Conservation (phyloP, 2,888 invertebrate genomes). For the Elegia similella region DNA sequence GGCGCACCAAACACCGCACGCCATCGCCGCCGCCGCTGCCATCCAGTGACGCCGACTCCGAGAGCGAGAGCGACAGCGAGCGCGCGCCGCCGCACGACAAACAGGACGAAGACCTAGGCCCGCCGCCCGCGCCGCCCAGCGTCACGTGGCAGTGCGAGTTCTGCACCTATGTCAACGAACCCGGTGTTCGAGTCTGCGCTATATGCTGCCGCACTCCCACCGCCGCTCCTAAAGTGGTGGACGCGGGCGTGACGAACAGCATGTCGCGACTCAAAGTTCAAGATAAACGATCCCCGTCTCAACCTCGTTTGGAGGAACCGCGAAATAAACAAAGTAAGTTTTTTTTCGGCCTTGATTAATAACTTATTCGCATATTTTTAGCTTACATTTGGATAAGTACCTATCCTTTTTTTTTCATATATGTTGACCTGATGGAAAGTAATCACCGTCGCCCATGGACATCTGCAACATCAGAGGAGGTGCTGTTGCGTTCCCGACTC, state of each 20-base stretch:
- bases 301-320: conserved; percentile 40
- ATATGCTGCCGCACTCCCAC: conserved; percentile 93
- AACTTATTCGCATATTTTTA: too few relatives aligned
- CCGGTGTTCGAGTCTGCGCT: conserved; percentile 89
- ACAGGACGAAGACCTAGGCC: conserved; percentile 51
- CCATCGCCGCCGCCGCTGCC: conserved; percentile 69
- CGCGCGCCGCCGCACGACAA: conserved; percentile 26
- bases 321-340: conserved; percentile 82
- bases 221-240: conserved; percentile 48
- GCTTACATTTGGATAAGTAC: too few relatives aligned
- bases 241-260: conserved; percentile 29
- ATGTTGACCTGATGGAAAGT: too few relatives aligned
- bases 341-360: neutral
- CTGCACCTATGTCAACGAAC: conserved; percentile 93
- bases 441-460: too few relatives aligned
- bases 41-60: conserved; percentile 84
- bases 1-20: conserved; percentile 64
- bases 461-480: too few relatives aligned
- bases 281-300: conserved; percentile 30
- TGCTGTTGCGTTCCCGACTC: too few relatives aligned
- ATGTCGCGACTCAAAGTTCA: conserved; percentile 41
- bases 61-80: conserved; percentile 67
- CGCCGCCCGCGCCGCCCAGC: conserved; percentile 76
- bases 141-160: conserved; percentile 93
- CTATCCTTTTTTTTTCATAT: too few relatives aligned